phyloP scores from a whole-genome alignment of 2,797 vertebrate genomes.

The Uromys caudimaculatus region DNA sequence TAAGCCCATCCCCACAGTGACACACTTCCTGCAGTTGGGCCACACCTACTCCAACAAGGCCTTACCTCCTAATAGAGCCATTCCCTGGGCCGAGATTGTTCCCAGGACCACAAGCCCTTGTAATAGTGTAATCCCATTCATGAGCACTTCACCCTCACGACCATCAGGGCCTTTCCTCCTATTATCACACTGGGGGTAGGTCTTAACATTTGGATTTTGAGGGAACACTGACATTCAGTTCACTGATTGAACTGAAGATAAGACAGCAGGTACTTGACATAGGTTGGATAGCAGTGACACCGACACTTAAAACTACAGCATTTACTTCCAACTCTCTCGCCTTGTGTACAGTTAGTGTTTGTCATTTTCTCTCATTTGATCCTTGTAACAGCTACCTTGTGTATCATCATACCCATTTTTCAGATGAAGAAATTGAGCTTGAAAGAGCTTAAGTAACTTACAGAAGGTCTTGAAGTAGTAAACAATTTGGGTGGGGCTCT shows the following conservation, averaged over 20 bases:
- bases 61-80: not conserved
- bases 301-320: not conserved
- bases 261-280: not conserved
- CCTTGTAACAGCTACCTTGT: not conserved
- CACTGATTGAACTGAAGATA: not conserved
- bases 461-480: constrained; percentile 48
- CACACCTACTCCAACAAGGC: not conserved
- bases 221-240: not conserved
- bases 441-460: constrained; percentile 48
- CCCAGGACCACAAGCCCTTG: not conserved
- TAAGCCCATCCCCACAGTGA: not conserved
- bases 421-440: constrained; percentile 60
- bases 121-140: not conserved
- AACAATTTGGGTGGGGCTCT: constrained; percentile 44
- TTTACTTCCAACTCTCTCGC: not conserved
- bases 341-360: not conserved
- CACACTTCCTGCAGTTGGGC: not conserved
- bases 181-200: not conserved
- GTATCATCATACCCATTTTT: constrained; percentile 62
- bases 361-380: not conserved
- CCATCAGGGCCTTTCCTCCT: not conserved
- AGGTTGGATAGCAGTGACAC: not conserved
- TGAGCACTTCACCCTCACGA: not conserved
- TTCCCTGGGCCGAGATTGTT: not conserved
- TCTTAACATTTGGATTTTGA: not conserved